phyloP scores from a whole-genome alignment of 2,797 vertebrate species.

The Phaenicophaeus curvirostris region DNA sequence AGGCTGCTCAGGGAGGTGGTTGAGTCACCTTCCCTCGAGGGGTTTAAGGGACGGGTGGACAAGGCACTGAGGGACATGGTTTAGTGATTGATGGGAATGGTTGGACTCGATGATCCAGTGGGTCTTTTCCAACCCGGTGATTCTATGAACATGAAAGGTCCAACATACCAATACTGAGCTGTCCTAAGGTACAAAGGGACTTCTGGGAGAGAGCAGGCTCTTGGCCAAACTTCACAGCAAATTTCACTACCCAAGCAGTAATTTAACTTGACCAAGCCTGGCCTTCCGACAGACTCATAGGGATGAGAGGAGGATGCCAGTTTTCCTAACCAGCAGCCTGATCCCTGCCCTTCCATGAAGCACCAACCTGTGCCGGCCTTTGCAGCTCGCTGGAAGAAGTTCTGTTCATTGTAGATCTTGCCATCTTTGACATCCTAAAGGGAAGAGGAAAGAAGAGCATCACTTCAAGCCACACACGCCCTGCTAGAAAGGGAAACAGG shows the following conservation, averaged over 20 bases:
- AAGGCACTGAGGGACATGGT: too few species aligned
- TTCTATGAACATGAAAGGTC: background rate
- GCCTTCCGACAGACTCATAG: background rate
- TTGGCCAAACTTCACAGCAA: background rate
- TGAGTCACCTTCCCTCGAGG: too few species aligned
- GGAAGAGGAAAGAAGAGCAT: background rate
- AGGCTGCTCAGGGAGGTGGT: too few species aligned
- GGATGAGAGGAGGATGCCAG: background rate
- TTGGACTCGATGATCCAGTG: too few species aligned
- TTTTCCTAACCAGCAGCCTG: background rate
- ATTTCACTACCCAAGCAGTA: background rate
- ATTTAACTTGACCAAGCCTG: background rate
- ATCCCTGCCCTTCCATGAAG: background rate
- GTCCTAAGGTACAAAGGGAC: background rate
- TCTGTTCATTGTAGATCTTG: constrained; percentile 92
- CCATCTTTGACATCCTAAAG: constrained; percentile 89
- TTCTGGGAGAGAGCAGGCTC: background rate
- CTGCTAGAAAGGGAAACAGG: background rate
- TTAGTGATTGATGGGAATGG: too few species aligned
- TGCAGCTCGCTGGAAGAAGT: constrained; percentile 91
- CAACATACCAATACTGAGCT: background rate
- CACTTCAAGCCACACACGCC: background rate
- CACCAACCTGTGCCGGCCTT: constrained; percentile 80
- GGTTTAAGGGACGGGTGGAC: too few species aligned
- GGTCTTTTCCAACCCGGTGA: too few species aligned